phyloP scores from a whole-genome alignment of 2,797 vertebrate genomes.

The Sternotherus odoratus region DNA sequence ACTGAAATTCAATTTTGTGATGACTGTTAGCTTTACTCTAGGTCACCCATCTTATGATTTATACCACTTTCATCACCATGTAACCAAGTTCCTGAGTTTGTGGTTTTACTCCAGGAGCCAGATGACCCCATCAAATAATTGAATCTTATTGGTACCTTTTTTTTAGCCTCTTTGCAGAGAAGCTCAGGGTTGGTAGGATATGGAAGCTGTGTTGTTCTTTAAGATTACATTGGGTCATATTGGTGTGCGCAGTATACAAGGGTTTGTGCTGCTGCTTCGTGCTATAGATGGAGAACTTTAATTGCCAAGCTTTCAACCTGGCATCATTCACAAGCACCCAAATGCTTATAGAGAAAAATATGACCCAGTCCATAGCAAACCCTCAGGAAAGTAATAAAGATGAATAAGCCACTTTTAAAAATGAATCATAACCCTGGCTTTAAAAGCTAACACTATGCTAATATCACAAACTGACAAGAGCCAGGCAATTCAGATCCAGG shows the following conservation, averaged over 20 bases:
- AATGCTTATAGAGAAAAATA: not conserved
- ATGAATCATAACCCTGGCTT: not conserved
- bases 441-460: not conserved
- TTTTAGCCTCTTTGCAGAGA: not conserved
- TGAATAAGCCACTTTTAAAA: not conserved
- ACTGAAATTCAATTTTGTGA: not conserved
- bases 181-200: not conserved
- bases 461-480: not conserved
- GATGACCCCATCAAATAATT: not conserved
- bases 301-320: not conserved
- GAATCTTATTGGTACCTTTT: not conserved
- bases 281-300: not conserved
- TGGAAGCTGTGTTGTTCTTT: not conserved
- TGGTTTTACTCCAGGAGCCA: not conserved
- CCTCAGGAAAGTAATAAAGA: not conserved
- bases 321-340: not conserved
- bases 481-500: not conserved
- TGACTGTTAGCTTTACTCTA: no score
- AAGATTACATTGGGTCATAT: not conserved
- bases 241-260: not conserved
- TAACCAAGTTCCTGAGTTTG: rapidly evolving
- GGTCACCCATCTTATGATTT: no score
- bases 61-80: not conserved
- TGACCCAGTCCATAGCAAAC: not conserved
- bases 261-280: not conserved